phyloP scores from a whole-genome alignment of 53 echinoderm and acorn worm species.

The Apostichopus leukothele region DNA sequence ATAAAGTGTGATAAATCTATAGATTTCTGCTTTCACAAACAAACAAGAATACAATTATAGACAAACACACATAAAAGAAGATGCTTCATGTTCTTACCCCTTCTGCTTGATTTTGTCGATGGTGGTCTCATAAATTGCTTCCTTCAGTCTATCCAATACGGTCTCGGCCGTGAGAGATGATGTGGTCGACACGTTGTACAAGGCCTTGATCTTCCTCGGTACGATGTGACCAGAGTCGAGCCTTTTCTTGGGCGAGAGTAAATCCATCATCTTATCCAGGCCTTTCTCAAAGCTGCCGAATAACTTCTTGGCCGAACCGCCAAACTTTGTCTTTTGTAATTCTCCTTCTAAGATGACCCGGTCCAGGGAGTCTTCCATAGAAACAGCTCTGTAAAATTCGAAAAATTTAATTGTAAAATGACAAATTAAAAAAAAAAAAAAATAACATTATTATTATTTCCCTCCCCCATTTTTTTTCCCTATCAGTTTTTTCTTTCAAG shows the following conservation, averaged over 20 bases:
- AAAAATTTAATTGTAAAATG: too few species aligned
- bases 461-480: too few species aligned
- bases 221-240: slow-evolving; percentile 67
- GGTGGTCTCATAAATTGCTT: slow-evolving; percentile 71
- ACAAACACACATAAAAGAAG: background rate
- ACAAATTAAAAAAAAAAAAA: too few species aligned
- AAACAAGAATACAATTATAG: background rate
- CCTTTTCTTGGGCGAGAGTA: slow-evolving; percentile 83
- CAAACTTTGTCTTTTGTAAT: slow-evolving; percentile 66
- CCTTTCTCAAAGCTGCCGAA: slow-evolving; percentile 99
- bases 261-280: slow-evolving; percentile 87
- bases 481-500: too few species aligned
- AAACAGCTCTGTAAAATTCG: slow-evolving; percentile 72
- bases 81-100: slow-evolving; percentile 60
- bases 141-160: slow-evolving; percentile 80
- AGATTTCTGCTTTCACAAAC: background rate
- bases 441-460: too few species aligned
- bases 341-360: slow-evolving; percentile 51
- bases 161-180: slow-evolving; percentile 86
- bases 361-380: slow-evolving; percentile 92
- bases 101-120: slow-evolving; percentile 91
- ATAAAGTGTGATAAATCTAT: too few species aligned
- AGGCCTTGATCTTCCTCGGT: slow-evolving; percentile 94
- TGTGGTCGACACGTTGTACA: slow-evolving; percentile 94
- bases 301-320: slow-evolving; percentile 98